Evolutionary conservation across 2,797 vertebrate species (phyloP).

Genomic region (Leptoclinus maculatus): DNA sequence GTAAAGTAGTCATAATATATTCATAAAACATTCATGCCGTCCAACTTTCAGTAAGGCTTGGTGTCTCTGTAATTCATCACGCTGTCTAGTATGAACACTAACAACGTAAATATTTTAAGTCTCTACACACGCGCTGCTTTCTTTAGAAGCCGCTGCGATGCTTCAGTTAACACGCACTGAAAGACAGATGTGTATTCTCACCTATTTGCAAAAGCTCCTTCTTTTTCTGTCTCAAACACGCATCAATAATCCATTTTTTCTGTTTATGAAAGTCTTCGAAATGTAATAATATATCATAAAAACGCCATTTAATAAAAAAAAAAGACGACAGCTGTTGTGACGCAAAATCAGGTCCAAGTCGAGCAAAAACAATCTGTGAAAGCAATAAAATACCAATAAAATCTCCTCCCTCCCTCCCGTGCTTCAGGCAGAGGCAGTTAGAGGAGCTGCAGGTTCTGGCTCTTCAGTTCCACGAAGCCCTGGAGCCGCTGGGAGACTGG

Average conservation of each 20-base stretch:
- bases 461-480: conserved; percentile 95
- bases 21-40: conserved; percentile 9
- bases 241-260: neutral
- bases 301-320: neutral
- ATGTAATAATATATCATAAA: conserved; percentile 25
- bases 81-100: neutral
- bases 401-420: neutral
- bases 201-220: neutral
- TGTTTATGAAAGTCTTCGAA: conserved; percentile 22
- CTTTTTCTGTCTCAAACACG: neutral
- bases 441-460: conserved; percentile 97
- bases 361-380: conserved; percentile 2
- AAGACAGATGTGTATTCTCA: neutral
- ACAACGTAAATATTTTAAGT: neutral
- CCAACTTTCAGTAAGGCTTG: neutral
- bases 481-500: conserved; percentile 96
- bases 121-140: neutral
- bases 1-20: neutral
- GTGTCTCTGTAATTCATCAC: conserved; percentile 26
- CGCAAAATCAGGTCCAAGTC: neutral
- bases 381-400: conserved; percentile 52
- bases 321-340: conserved; percentile 14
- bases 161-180: neutral
- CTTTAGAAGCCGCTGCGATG: neutral
- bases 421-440: conserved; percentile 91